Conservation (phyloP, 2,797 vertebrate species). For the Eleutherodactylus coqui region DNA sequence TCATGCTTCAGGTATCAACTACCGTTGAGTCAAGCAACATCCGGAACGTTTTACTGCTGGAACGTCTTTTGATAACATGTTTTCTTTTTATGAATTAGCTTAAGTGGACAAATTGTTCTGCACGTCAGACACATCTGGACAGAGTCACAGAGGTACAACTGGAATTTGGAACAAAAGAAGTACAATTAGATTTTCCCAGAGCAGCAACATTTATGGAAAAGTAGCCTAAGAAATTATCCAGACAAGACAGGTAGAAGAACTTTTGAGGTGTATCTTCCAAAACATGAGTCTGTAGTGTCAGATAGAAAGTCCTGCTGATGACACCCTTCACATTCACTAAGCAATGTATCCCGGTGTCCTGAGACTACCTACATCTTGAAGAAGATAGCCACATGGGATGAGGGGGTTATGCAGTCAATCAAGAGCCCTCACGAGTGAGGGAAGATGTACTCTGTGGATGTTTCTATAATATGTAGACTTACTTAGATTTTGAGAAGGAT, state of each 20-base stretch:
- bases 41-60: conserved; percentile 3
- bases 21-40: background rate
- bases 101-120: conserved; percentile 47
- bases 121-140: conserved; percentile 42
- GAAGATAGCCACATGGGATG: no score
- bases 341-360: no score
- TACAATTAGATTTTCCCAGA: conserved; percentile 26
- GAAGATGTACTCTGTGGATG: no score
- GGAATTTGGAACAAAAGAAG: conserved; percentile 9
- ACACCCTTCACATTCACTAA: background rate
- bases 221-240: conserved; percentile 22
- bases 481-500: no score
- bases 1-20: conserved; percentile 1
- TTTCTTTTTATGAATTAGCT: conserved; percentile 21
- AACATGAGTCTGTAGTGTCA: background rate
- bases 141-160: conserved; percentile 29
- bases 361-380: no score
- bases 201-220: conserved; percentile 34
- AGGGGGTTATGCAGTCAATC: no score
- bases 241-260: conserved; percentile 30
- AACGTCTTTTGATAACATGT: conserved; percentile 35
- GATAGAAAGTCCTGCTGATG: background rate
- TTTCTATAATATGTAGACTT: no score
- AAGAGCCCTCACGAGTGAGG: no score
- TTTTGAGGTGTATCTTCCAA: background rate